Evolutionary conservation across 2,888 invertebrate genomes (phyloP).

Genomic region (Tortrix viridana): DNA sequence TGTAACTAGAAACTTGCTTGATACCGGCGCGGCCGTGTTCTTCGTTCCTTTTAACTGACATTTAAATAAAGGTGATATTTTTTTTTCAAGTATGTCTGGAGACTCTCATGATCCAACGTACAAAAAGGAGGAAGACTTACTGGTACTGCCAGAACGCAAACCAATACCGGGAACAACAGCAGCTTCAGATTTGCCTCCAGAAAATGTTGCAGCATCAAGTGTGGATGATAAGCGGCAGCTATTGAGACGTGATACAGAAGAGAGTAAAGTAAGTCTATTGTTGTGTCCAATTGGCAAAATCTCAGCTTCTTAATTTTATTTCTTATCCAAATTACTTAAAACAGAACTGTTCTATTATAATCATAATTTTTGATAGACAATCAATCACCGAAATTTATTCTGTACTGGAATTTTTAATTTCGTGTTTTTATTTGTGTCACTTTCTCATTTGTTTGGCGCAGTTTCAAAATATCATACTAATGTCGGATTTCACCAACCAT

Average conservation of each 20-base stretch:
- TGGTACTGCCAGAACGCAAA: slow-evolving; percentile 52
- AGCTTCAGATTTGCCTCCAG: slow-evolving; percentile 47
- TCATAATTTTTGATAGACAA: too few species aligned
- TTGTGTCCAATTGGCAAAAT: slow-evolving; percentile 2
- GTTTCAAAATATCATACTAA: too few species aligned
- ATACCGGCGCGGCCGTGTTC: not conserved
- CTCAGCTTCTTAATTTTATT: too few species aligned
- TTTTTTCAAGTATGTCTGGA: slow-evolving; percentile 67
- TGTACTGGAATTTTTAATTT: too few species aligned
- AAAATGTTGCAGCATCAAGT: slow-evolving; percentile 45
- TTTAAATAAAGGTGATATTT: slow-evolving; percentile 15
- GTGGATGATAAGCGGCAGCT: slow-evolving; percentile 62
- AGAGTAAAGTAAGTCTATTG: slow-evolving; percentile 64
- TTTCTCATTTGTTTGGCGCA: too few species aligned
- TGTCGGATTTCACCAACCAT: too few species aligned
- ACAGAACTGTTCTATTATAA: too few species aligned
- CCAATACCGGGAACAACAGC: slow-evolving; percentile 46
- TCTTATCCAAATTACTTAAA: too few species aligned
- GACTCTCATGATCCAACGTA: slow-evolving; percentile 65
- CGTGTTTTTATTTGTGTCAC: too few species aligned
- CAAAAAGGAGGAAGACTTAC: slow-evolving; percentile 66
- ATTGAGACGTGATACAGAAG: slow-evolving; percentile 56
- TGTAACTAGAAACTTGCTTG: slow-evolving; percentile 21
- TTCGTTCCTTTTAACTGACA: not conserved
- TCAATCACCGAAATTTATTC: too few species aligned